Conservation (phyloP, 2,113 vertebrate genomes). For the Dicentrarchus labrax region DNA sequence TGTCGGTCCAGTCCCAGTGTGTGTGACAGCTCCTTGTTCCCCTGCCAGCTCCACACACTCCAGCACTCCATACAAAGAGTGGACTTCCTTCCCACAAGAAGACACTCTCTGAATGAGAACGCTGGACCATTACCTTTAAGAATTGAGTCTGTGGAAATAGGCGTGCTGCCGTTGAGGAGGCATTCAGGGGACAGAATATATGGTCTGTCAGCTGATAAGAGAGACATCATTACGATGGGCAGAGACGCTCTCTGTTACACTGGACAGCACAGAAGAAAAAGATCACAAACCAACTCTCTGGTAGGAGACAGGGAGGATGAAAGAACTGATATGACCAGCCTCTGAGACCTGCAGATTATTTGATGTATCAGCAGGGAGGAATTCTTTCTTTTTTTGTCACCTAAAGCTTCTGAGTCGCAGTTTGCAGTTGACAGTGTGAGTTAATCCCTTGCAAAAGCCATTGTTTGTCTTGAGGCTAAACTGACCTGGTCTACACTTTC, state of each 20-base stretch:
- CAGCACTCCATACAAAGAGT: conserved; percentile 39
- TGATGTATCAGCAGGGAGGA: conserved; percentile 19
- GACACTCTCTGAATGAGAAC: conserved; percentile 68
- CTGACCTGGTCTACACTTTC: conserved; percentile 14
- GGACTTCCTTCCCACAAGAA: conserved; percentile 55
- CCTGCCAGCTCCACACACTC: conserved; percentile 63
- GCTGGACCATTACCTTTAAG: conserved; percentile 43
- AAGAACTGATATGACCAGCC: conserved; percentile 54
- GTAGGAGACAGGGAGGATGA: conserved; percentile 47
- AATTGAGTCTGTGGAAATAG: conserved; percentile 57
- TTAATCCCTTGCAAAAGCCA: conserved; percentile 28
- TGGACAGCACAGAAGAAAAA: conserved; percentile 26
- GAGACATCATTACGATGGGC: conserved; percentile 33
- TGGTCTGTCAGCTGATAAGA: conserved; percentile 51
- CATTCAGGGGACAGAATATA: conserved; percentile 65
- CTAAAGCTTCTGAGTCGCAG: conserved; percentile 9
- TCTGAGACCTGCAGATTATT: conserved; percentile 53
- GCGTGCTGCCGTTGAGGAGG: conserved; percentile 61
- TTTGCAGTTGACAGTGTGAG: conserved; percentile 25
- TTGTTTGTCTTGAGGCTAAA: conserved; percentile 53
- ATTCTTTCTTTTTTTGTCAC: conserved; percentile 13
- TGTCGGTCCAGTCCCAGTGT: conserved; percentile 69
- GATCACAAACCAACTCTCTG: conserved; percentile 29
- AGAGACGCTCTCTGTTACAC: conserved; percentile 24
- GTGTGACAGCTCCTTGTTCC: conserved; percentile 66